Percentiles rank a stretch among this genome's conserved stretches.
Evolutionary conservation across 2,797 vertebrate species (phyloP).

Genomic region (Tiaroga cobitis): DNA sequence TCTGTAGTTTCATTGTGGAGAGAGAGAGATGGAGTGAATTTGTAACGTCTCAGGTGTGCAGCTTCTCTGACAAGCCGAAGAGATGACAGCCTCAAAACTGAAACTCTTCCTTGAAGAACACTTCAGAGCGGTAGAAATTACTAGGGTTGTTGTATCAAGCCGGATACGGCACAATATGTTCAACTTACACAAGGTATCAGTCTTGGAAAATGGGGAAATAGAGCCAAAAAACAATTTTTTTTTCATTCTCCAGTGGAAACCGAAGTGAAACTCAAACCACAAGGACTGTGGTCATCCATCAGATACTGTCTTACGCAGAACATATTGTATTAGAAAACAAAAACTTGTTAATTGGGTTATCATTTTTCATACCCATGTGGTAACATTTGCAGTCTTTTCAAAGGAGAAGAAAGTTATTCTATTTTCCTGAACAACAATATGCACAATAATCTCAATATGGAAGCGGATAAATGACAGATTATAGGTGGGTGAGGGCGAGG

Average conservation of each 20-base stretch:
- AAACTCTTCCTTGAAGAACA: not conserved
- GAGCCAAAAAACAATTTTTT: not conserved
- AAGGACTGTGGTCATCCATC: no score
- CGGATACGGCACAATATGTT: not conserved
- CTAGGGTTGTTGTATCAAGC: not conserved
- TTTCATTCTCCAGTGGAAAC: not conserved
- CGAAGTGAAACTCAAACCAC: not conserved
- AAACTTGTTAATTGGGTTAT: not conserved
- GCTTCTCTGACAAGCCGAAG: not conserved
- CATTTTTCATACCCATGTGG: not conserved
- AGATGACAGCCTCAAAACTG: not conserved
- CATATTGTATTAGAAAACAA: not conserved
- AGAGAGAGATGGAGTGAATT: not conserved
- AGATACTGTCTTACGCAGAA: not conserved
- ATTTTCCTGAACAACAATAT: not conserved
- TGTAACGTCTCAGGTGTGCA: not conserved
- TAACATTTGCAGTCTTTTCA: not conserved
- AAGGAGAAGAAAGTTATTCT: not conserved
- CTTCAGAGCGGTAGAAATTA: not conserved
- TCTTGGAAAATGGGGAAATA: not conserved
- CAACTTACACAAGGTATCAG: not conserved
- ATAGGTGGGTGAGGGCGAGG: no score
- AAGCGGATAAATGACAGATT: no score
- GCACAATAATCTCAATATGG: no score
- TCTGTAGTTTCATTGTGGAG: conserved; percentile 7